Conservation (phyloP, 2,113 vertebrate genomes). For the Rattus norvegicus region DNA sequence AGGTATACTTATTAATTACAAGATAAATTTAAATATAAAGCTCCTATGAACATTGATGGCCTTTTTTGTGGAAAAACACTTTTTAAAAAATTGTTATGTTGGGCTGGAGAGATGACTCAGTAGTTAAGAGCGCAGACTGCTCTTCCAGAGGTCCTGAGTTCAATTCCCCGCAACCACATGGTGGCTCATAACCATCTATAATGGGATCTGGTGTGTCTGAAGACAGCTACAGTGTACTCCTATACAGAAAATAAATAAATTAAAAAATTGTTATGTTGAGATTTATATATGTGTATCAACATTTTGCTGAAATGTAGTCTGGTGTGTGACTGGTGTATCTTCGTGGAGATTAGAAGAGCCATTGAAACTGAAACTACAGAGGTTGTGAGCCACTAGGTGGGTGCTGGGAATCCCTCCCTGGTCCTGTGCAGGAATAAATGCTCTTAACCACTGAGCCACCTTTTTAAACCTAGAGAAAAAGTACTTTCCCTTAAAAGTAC, state of each 20-base stretch:
- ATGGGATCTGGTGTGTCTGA: no score
- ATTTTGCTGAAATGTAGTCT: not conserved
- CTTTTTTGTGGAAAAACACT: not conserved
- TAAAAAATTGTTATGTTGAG: not conserved
- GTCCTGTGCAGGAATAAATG: not conserved
- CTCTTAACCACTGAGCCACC: not conserved
- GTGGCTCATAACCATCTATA: no score
- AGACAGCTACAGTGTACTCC: no score
- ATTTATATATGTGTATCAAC: not conserved
- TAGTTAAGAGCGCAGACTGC: no score
- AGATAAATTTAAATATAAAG: not conserved
- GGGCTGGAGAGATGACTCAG: no score
- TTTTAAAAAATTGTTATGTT: not conserved
- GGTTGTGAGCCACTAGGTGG: not conserved
- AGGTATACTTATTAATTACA: not conserved
- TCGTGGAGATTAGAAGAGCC: not conserved
- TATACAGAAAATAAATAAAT: no score
- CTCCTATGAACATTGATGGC: not conserved
- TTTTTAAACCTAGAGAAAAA: not conserved
- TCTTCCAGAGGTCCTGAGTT: no score
- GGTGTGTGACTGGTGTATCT: not conserved
- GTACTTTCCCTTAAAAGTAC: not conserved
- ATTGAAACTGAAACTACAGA: not conserved
- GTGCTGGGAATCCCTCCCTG: not conserved
- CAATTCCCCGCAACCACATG: no score